Conservation (phyloP, 2,797 vertebrate species). For the Oryzias sinensis region DNA sequence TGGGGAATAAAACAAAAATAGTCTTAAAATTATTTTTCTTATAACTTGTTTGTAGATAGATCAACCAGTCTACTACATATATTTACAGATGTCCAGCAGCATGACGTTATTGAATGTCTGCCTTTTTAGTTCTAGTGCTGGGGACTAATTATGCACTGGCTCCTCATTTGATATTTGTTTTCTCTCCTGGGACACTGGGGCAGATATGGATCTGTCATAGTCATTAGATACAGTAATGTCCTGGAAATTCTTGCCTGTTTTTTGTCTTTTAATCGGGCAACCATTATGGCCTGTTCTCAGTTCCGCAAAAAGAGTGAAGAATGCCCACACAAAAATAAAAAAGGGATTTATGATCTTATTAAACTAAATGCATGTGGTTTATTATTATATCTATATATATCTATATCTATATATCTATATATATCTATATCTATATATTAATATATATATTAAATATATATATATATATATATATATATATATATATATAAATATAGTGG, state of each 20-base stretch:
- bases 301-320: slow-evolving; percentile 2
- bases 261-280: slow-evolving; percentile 68
- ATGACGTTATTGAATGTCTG: slow-evolving; percentile 56
- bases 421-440: no score
- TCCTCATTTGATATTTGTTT: slow-evolving; percentile 62
- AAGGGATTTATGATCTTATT: background rate
- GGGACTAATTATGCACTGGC: slow-evolving; percentile 69
- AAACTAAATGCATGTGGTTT: no score
- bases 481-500: no score
- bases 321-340: slow-evolving; percentile 14
- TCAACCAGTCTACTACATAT: slow-evolving; percentile 64
- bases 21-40: no score
- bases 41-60: slow-evolving; percentile 16
- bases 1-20: no score
- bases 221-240: slow-evolving; percentile 68
- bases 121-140: slow-evolving; percentile 46
- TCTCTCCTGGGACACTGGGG: slow-evolving; percentile 50
- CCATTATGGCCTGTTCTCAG: slow-evolving; percentile 64
- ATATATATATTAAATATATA: no score
- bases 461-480: no score
- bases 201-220: slow-evolving; percentile 75
- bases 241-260: slow-evolving; percentile 65
- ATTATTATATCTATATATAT: no score
- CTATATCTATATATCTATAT: no score
- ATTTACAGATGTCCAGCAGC: slow-evolving; percentile 55